Conservation (phyloP, 2,113 vertebrate species). For the Bubalus kerabau region DNA sequence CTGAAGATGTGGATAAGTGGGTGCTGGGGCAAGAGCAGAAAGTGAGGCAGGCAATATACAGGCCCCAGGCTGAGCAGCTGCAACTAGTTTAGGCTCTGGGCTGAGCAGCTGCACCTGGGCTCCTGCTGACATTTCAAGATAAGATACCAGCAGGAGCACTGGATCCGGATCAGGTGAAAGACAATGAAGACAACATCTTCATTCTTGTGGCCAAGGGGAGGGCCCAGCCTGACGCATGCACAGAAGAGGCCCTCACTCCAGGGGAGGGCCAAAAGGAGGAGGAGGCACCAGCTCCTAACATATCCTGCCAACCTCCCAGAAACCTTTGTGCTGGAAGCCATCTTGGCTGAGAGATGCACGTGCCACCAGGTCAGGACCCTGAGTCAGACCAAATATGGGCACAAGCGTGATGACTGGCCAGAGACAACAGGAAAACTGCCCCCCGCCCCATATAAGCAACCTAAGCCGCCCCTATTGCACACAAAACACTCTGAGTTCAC, state of each 20-base stretch:
- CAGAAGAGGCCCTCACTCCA: background rate
- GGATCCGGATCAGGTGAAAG: background rate
- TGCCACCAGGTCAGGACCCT: background rate
- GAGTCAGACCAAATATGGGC: background rate
- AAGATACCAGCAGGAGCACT: background rate
- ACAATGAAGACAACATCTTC: background rate
- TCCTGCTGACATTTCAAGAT: background rate
- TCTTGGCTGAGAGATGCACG: background rate
- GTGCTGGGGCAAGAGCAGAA: background rate
- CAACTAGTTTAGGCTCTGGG: background rate
- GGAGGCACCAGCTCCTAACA: background rate
- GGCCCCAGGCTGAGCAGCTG: background rate
- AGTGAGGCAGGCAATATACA: background rate
- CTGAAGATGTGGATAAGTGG: background rate
- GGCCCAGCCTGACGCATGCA: background rate
- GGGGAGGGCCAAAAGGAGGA: too few species aligned
- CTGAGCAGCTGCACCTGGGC: background rate
- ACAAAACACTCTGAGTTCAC: background rate
- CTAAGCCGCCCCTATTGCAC: background rate
- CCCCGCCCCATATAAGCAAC: background rate
- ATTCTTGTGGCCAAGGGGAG: background rate
- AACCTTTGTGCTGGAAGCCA: background rate
- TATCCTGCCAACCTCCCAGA: background rate
- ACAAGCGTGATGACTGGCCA: background rate
- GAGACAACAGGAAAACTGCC: background rate